A percentile compares a stretch with the other conserved stretches of the same genome.
phyloP scores from a whole-genome alignment of 2,113 vertebrate genomes.

The Eurypyga helias region DNA sequence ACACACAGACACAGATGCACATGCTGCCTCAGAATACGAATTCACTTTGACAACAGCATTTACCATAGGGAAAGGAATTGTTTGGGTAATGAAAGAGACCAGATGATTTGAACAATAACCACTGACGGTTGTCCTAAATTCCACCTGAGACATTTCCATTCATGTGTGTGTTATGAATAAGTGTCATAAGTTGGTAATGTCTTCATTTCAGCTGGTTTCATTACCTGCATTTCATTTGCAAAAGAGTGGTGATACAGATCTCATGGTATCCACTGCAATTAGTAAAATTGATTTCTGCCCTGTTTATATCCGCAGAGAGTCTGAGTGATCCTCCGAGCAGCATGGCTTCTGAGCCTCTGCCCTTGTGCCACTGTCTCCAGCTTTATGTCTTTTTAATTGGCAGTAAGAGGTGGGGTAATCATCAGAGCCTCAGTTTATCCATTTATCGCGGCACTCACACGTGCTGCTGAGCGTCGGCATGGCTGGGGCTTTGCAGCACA shows the following conservation, averaged over 20 bases:
- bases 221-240: neutral
- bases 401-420: neutral
- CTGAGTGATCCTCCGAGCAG: neutral
- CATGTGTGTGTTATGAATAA: neutral
- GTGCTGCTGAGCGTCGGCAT: rapidly evolving
- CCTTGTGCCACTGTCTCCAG: neutral
- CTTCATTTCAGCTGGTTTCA: constrained; percentile 30
- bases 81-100: neutral
- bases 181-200: neutral
- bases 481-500: neutral
- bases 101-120: neutral
- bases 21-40: rapidly evolving
- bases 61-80: neutral
- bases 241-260: constrained; percentile 7
- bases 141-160: neutral
- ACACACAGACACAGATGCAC: neutral
- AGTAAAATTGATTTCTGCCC: constrained; percentile 32
- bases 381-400: neutral
- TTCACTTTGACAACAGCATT: neutral
- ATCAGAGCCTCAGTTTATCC: neutral
- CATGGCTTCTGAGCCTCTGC: neutral
- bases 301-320: neutral
- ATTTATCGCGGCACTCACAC: rapidly evolving
- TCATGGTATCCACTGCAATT: neutral
- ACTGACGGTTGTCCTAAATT: neutral